Base-by-base conservation (phyloP, 2,888 invertebrate genomes). In the Acronicta alni region DNA sequence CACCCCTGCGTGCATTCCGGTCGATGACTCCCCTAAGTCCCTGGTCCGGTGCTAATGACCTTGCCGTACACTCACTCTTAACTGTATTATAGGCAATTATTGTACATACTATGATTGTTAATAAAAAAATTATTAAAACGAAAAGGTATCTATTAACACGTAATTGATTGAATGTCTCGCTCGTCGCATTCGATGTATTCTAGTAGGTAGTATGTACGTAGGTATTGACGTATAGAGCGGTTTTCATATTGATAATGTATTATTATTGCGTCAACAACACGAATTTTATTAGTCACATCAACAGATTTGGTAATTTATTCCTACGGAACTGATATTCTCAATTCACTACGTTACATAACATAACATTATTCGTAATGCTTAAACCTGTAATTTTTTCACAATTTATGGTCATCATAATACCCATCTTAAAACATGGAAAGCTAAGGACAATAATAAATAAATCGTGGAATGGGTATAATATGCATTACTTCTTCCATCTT, bases 11-110 rank as follows among this genome's bases (percentile, higher is more conserved):
- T 87, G 88, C 75, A 73, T 81, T 68, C 76, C 91, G 91, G 91
- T 90, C 91, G 89, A 89, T 90, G 91, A 91, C 91, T 90, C 85
- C 82, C 89, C 86, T n/a, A 85, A 85, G 76, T 71, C 82, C 81
- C 84, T 78, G 82, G 71, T 78, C 80, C 83, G 79, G 83, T 87
- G 89, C 84, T 89, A 91, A 89, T 85, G 91, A 91, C 91, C 91
- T 81, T 87, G 70, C 59, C 62, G 59, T 54, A 78, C 82, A 80
- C 82, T 81, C 83, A 85, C 79, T 80, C 66, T 76, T 73, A 78
- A 82, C 75, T 82, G 75, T 85, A 72, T 83, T 82, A 77, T 83
- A 83, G 80, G 75, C 81, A 81, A 79, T 85, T 81, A 84, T 85
- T 84, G 72, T 71, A 79, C 74, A 3, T 26, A 1, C 10, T 71